Evolutionary conservation across 2,113 vertebrate genomes (phyloP).

Genomic region (Synodontis membranacea): DNA sequence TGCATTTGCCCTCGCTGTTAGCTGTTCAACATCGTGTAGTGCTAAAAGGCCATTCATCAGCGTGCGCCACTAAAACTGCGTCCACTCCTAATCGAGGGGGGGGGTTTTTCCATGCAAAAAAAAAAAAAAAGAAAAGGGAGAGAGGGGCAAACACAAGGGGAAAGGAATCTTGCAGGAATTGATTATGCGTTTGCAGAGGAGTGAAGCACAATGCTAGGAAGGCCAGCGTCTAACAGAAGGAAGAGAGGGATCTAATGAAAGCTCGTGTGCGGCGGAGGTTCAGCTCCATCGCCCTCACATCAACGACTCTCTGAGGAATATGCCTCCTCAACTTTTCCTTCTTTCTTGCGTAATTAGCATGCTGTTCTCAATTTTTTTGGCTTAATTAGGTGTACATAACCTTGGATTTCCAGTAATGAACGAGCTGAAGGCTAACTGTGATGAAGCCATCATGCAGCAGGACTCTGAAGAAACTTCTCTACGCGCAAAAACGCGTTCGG

Average conservation of each 20-base stretch:
- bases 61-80: constrained; percentile 6
- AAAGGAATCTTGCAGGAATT: constrained; percentile 72
- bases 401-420: constrained; percentile 83
- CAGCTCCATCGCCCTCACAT: constrained; percentile 69
- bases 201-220: constrained; percentile 68
- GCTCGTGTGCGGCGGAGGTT: constrained; percentile 66
- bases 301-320: constrained; percentile 78
- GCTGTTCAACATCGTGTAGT: constrained; percentile 67
- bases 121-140: constrained; percentile 51
- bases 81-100: constrained; percentile 8
- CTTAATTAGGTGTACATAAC: constrained; percentile 86
- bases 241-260: constrained; percentile 73
- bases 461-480: constrained; percentile 69
- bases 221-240: constrained; percentile 71
- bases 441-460: constrained; percentile 79
- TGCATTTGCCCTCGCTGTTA: constrained; percentile 60
- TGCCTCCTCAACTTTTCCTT: constrained; percentile 73
- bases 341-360: constrained; percentile 78
- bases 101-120: constrained; percentile 38
- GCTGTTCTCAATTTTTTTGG: constrained; percentile 79
- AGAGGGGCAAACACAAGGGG: constrained; percentile 3
- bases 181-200: constrained; percentile 76
- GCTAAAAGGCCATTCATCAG: constrained; percentile 52
- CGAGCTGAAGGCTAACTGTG: constrained; percentile 75
- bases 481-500: constrained; percentile 3